These are phyloP conservation scores for Octomys mimax DNA, from an alignment of 2,797 vertebrate genomes.

Conservation along the genomic window DNA sequence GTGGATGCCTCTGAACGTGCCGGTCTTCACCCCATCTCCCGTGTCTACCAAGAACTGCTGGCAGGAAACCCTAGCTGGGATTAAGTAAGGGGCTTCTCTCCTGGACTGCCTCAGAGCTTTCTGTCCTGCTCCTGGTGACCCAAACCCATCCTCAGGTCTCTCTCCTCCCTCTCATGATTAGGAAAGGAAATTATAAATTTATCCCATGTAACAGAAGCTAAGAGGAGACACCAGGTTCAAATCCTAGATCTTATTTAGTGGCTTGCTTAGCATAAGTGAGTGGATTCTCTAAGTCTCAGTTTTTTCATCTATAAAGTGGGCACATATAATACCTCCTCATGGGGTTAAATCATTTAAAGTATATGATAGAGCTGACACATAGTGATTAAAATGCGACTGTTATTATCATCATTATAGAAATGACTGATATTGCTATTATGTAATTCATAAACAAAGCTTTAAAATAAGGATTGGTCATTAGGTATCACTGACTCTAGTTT, in stretches of 20 bases:
- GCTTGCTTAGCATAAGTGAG: conserved; percentile 11
- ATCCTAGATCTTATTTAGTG: not conserved
- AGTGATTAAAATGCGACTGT: not conserved
- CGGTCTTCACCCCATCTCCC: not conserved
- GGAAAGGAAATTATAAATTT: not conserved
- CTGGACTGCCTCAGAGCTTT: too few species aligned
- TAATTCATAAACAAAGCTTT: not conserved
- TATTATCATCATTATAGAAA: not conserved
- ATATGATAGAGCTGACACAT: not conserved
- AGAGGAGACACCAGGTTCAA: not conserved
- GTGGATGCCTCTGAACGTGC: too few species aligned
- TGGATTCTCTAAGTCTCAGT: conserved; percentile 29
- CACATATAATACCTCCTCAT: not conserved
- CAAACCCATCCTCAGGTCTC: not conserved
- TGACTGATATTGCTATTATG: not conserved
- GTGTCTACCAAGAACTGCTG: not conserved
- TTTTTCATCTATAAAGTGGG: conserved; percentile 38
- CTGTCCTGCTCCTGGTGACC: not conserved
- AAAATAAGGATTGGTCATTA: not conserved
- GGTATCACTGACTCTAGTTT: not conserved
- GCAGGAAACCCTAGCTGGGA: too few species aligned
- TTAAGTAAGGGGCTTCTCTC: not conserved
- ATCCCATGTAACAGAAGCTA: not conserved
- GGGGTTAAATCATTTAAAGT: not conserved
- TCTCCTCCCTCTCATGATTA: not conserved